A percentile compares a stretch with the other conserved stretches of the same genome.
phyloP scores from a whole-genome alignment of 2,797 vertebrate species.

The Leuciscus waleckii region DNA sequence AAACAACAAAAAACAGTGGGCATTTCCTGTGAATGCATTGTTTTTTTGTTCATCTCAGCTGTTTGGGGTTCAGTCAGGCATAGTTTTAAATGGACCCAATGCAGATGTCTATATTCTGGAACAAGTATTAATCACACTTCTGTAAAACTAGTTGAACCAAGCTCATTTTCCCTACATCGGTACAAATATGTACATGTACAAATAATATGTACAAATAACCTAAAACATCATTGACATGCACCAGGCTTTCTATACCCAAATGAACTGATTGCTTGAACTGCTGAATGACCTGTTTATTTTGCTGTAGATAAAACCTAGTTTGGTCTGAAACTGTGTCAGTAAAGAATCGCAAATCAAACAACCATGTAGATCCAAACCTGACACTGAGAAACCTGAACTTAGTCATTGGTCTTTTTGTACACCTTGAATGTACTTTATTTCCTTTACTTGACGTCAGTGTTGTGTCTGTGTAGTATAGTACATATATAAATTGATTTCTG shows the following conservation, averaged over 20 bases:
- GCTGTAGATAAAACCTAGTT: slow-evolving; percentile 36
- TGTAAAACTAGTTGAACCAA: slow-evolving; percentile 21
- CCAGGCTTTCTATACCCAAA: slow-evolving; percentile 24
- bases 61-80: slow-evolving; percentile 10
- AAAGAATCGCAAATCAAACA: slow-evolving; percentile 38
- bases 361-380: slow-evolving; percentile 21
- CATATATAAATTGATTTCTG: slow-evolving; percentile 38
- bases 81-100: neutral
- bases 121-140: neutral
- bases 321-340: slow-evolving; percentile 7
- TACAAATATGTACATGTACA: neutral
- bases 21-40: slow-evolving; percentile 6
- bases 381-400: slow-evolving; percentile 26
- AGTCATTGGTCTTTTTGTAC: slow-evolving; percentile 26
- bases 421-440: slow-evolving; percentile 40
- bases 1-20: slow-evolving; percentile 10
- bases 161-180: slow-evolving; percentile 31
- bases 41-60: neutral
- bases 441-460: slow-evolving; percentile 50
- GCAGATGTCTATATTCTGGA: slow-evolving; percentile 36
- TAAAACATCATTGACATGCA: slow-evolving; percentile 1
- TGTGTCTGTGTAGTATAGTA: slow-evolving; percentile 34
- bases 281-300: slow-evolving; percentile 36
- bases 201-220: slow-evolving; percentile 49
- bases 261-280: slow-evolving; percentile 40